These are phyloP conservation scores for Amphiprion percula DNA, from an alignment of 2,113 vertebrate species.

Conservation along the genomic window DNA sequence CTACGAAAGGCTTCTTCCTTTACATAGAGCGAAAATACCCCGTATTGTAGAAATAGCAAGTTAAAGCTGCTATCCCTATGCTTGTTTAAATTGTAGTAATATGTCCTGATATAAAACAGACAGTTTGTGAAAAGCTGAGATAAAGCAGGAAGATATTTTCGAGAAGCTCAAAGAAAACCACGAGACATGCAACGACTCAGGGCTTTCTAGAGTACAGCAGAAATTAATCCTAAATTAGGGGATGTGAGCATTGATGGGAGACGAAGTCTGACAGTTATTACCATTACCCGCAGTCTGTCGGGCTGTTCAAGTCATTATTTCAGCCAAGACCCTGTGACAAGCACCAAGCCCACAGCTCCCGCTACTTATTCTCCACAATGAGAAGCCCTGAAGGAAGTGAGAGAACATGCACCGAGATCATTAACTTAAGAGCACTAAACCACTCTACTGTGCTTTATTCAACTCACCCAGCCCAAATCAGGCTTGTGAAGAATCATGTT, in stretches of 20 bases:
- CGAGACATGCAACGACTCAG: conserved; percentile 29
- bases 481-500: conserved; percentile 9
- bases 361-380: conserved; percentile 64
- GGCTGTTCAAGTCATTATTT: conserved; percentile 76
- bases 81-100: neutral
- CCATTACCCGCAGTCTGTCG: conserved; percentile 69
- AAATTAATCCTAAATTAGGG: conserved; percentile 78
- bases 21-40: neutral
- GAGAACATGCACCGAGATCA: conserved; percentile 67
- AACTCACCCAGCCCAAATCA: conserved; percentile 43
- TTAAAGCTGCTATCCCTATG: neutral
- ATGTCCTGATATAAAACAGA: conserved; percentile 5
- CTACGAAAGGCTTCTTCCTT: neutral
- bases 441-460: conserved; percentile 39
- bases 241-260: conserved; percentile 71
- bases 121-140: conserved; percentile 31
- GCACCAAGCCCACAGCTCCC: conserved; percentile 59
- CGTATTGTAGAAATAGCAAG: conserved; percentile 18
- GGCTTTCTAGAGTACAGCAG: conserved; percentile 48
- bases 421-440: conserved; percentile 72
- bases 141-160: conserved; percentile 41
- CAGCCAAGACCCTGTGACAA: conserved; percentile 72
- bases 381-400: conserved; percentile 70
- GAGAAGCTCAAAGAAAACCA: conserved; percentile 39
- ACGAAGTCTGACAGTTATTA: conserved; percentile 76